Percentiles rank a stretch among this genome's conserved stretches.
Evolutionary conservation across 92 coral and sea anemone genomes (phyloP).

Genomic region (Epizoanthus ramosus): DNA sequence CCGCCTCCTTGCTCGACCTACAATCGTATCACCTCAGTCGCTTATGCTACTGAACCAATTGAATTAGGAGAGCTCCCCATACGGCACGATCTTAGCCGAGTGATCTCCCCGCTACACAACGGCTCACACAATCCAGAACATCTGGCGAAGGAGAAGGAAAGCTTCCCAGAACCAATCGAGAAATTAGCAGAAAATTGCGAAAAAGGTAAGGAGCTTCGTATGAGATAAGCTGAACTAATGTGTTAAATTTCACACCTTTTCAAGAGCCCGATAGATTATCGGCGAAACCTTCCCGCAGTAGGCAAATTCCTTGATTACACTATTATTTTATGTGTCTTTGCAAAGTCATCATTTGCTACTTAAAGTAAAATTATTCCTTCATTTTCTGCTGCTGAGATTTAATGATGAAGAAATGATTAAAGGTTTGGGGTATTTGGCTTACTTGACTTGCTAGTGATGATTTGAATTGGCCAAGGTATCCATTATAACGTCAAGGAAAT

Average conservation of each 20-base stretch:
- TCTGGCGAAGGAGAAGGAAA: slow-evolving; percentile 22
- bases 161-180: slow-evolving; percentile 30
- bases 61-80: slow-evolving; percentile 14
- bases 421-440: slow-evolving; percentile 1
- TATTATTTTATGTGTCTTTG: slow-evolving; percentile 42
- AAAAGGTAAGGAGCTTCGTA: slow-evolving; percentile 19
- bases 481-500: background rate
- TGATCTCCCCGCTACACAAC: slow-evolving; percentile 10
- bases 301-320: slow-evolving; percentile 23
- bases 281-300: slow-evolving; percentile 18
- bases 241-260: slow-evolving; percentile 45
- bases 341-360: slow-evolving; percentile 46
- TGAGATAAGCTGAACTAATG: slow-evolving; percentile 27
- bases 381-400: slow-evolving; percentile 30
- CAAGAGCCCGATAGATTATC: slow-evolving; percentile 13
- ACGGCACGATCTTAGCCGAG: slow-evolving; percentile 21
- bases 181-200: slow-evolving; percentile 41
- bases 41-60: slow-evolving; percentile 13
- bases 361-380: slow-evolving; percentile 46
- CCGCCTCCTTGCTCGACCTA: slow-evolving; percentile 36
- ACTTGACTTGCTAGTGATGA: background rate
- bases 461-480: background rate
- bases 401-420: slow-evolving; percentile 42
- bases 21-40: slow-evolving; percentile 31
- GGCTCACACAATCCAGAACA: slow-evolving; percentile 22